Base-by-base conservation (phyloP, 2,113 vertebrate species). In the Erinaceus europaeus region DNA sequence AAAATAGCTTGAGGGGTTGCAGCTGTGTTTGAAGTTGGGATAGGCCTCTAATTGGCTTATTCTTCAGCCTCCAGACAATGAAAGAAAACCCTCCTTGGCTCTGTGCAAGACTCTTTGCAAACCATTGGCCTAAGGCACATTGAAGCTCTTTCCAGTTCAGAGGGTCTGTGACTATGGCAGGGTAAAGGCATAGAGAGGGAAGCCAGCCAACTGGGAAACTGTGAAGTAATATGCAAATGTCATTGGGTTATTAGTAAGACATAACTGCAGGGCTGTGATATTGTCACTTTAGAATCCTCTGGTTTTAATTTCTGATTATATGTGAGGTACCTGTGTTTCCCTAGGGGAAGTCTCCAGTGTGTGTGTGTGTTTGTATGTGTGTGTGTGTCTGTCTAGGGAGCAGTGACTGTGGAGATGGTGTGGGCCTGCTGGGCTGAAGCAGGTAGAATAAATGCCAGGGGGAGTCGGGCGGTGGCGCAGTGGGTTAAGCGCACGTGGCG, bases 361-460 rank as follows among this genome's bases (percentile, higher is more conserved):
- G 10, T 29, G 17, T 57, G 20, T 86, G 57, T 38, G 32, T 11
- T 36, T 40, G 14, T 13, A 36, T 14, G 52, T 23, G 29, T 9
- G 48, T 17, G 17, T 9, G 1, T 18, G 14, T n/a, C n/a, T n/a
- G n/a, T n/a, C n/a, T n/a, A n/a, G n/a, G 23, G 25, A 27, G 27
- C 25, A 57, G 20, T 23, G 55, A 57, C 55, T 57, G 23, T 8
- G 53, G 42, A 15, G 12, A 21, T 38, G 9, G 50, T 42, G 40
- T 36, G 38, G 15, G 57, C n/a, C 76, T 32, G 62, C 75, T 77
- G 32, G 17, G 27, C 52, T 59, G 50, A 44, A 38, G 27, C 78
- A 94, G 71, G 78, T 94, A 94, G 68, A 86, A 61, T 84, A 80
- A 90, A 84, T 84, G 87, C 40, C 27, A 59, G 64, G n/a, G n/a